A percentile compares a stretch with the other conserved stretches of the same genome.
These are phyloP conservation scores for Eilema depressum DNA, from an alignment of 2,888 invertebrate genomes.

Conservation along the genomic window DNA sequence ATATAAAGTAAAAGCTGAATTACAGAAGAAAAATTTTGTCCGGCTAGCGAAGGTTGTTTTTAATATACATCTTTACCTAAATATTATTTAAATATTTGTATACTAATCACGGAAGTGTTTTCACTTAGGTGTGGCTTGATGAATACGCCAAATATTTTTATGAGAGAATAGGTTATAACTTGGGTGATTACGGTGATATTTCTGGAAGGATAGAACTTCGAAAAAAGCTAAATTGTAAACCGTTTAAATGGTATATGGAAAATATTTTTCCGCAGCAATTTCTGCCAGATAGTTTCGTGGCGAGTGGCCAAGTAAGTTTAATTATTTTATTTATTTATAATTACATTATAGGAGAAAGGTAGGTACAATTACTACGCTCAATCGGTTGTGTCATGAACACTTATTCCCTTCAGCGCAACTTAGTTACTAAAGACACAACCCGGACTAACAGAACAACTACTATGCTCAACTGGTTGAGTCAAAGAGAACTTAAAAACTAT, in stretches of 20 bases:
- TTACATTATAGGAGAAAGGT: no score
- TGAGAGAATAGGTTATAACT: slow-evolving; percentile 84
- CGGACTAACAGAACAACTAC: no score
- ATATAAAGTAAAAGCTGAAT: slow-evolving; percentile 93
- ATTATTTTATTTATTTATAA: background rate
- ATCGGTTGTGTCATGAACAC: no score
- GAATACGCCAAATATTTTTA: slow-evolving; percentile 97
- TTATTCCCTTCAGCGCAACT: no score
- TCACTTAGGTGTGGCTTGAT: slow-evolving; percentile 94
- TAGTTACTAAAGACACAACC: no score
- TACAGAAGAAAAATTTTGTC: slow-evolving; percentile 96
- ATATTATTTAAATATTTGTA: background rate
- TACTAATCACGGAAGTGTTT: background rate
- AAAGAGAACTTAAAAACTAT: no score
- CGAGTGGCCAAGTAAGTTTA: slow-evolving; percentile 95
- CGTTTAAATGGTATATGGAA: slow-evolving; percentile 98
- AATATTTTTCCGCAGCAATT: slow-evolving; percentile 98
- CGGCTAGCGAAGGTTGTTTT: slow-evolving; percentile 92
- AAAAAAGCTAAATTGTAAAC: slow-evolving; percentile 94
- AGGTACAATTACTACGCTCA: no score
- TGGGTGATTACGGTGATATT: slow-evolving; percentile 97
- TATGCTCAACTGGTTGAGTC: no score
- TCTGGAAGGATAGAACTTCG: slow-evolving; percentile 92
- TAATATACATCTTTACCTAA: background rate
- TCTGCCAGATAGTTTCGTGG: slow-evolving; percentile 97